Conservation (phyloP, 2,888 invertebrate genomes). For the Eupithecia insigniata region DNA sequence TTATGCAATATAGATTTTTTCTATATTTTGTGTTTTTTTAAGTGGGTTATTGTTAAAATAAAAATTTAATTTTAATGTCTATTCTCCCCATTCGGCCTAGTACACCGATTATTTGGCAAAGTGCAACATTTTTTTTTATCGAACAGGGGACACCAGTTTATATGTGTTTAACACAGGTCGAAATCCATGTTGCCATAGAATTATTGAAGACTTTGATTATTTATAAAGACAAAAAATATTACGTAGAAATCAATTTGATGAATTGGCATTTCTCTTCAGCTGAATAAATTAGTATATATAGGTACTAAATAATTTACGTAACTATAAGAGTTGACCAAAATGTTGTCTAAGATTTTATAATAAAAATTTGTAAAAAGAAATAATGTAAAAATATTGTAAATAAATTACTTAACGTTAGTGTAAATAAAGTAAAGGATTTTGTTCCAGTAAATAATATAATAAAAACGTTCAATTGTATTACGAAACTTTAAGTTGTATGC, state of each 20-base stretch:
- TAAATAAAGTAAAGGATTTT: constrained; percentile 68
- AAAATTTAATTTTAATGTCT: not conserved
- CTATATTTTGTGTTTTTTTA: not conserved
- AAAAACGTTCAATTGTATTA: constrained; percentile 68
- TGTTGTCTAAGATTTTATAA: constrained; percentile 74
- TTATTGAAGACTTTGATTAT: not conserved
- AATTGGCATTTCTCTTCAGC: constrained; percentile 44
- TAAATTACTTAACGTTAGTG: constrained; percentile 77
- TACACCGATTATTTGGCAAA: not conserved
- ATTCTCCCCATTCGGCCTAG: not conserved
- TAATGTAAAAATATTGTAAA: constrained; percentile 72
- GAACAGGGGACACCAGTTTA: not conserved
- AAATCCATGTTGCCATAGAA: not conserved
- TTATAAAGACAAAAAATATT: not conserved
- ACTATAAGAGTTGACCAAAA: constrained; percentile 82
- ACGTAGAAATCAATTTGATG: not conserved
- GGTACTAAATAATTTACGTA: constrained; percentile 59
- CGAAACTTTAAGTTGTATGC: constrained; percentile 71
- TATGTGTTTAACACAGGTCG: not conserved
- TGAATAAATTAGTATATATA: constrained; percentile 50
- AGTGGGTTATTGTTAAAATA: not conserved
- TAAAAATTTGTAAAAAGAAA: constrained; percentile 56
- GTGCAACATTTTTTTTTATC: not conserved
- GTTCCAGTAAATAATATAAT: constrained; percentile 76
- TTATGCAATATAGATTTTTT: not conserved